Conservation (phyloP, 2,888 invertebrate species). For the Brenthis ino region DNA sequence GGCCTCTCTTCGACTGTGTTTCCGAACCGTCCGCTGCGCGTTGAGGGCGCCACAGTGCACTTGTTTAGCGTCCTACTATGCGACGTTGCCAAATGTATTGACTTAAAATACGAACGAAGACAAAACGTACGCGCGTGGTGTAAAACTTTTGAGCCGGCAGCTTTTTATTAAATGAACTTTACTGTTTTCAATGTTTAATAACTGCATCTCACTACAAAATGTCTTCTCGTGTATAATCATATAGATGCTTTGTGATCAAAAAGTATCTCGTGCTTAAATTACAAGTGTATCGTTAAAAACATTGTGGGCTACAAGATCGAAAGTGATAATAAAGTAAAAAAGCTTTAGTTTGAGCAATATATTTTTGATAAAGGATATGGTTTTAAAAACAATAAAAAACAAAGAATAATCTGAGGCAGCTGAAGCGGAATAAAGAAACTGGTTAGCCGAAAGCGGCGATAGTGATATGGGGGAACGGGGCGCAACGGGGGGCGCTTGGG, state of each 20-base stretch:
- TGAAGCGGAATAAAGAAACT: constrained; percentile 69
- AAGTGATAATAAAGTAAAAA: constrained; percentile 30
- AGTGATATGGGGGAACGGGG: constrained; percentile 79
- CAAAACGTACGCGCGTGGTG: constrained; percentile 81
- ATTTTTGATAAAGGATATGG: constrained; percentile 58
- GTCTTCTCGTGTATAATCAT: constrained; percentile 56
- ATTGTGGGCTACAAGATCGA: constrained; percentile 29
- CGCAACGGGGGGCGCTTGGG: constrained; percentile 82
- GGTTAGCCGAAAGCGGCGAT: constrained; percentile 70
- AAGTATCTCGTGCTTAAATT: constrained; percentile 51
- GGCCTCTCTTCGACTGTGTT: constrained; percentile 65
- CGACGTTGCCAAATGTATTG: constrained; percentile 83
- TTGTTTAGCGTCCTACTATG: constrained; percentile 80
- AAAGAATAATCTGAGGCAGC: constrained; percentile 56
- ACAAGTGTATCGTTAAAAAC: constrained; percentile 47
- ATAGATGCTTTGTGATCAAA: constrained; percentile 71
- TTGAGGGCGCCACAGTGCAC: constrained; percentile 80
- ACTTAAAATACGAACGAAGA: constrained; percentile 73
- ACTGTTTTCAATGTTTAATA: constrained; percentile 51
- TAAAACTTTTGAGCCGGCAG: constrained; percentile 76
- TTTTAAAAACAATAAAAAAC: constrained; percentile 53
- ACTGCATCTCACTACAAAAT: constrained; percentile 48
- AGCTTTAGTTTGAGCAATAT: constrained; percentile 20
- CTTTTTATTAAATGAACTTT: constrained; percentile 60
- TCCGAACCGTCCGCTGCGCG: constrained; percentile 76